Evolutionary conservation across 92 coral and sea anemone species (phyloP).

Genomic region (Zoanthus sansibaricus): DNA sequence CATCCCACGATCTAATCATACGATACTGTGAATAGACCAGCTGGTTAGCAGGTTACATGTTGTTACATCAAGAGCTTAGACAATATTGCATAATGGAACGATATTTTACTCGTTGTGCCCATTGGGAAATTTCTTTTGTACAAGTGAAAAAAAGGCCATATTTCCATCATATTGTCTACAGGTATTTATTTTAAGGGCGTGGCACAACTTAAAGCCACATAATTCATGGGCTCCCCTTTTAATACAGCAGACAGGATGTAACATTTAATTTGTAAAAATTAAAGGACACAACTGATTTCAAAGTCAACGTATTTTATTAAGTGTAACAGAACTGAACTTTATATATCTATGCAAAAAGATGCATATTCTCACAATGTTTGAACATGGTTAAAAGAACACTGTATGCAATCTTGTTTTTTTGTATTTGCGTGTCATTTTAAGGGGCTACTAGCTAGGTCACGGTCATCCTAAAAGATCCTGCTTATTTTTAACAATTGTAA

Average conservation of each 20-base stretch:
- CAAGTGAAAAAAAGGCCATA: conserved; percentile 17
- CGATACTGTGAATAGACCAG: conserved; percentile 39
- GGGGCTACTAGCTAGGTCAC: conserved; percentile 23
- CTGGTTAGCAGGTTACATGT: conserved; percentile 36
- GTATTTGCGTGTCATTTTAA: conserved; percentile 9
- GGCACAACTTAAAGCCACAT: conserved; percentile 18
- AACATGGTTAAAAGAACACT: conserved; percentile 21
- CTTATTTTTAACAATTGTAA: conserved; percentile 19
- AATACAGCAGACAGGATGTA: conserved; percentile 13
- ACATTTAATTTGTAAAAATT: conserved; percentile 10
- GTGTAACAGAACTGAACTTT: conserved; percentile 16
- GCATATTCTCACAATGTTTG: conserved; percentile 12
- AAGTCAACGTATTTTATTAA: conserved; percentile 11
- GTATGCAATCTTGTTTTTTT: conserved; percentile 14
- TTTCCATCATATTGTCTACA: conserved; percentile 9
- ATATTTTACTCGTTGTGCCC: conserved; percentile 17
- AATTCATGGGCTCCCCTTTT: conserved; percentile 14
- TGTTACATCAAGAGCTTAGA: conserved; percentile 29
- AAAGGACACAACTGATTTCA: conserved; percentile 10
- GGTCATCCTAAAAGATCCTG: conserved; percentile 18
- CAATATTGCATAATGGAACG: conserved; percentile 21
- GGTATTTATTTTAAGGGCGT: conserved; percentile 19
- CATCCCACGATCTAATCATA: conserved; percentile 24
- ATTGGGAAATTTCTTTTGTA: not conserved
- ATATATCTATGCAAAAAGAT: conserved; percentile 20